Percentiles rank a stretch among this genome's conserved stretches.
These are phyloP conservation scores for Parotocinclus haroldoi DNA, from an alignment of 2,797 vertebrate species.

Conservation along the genomic window DNA sequence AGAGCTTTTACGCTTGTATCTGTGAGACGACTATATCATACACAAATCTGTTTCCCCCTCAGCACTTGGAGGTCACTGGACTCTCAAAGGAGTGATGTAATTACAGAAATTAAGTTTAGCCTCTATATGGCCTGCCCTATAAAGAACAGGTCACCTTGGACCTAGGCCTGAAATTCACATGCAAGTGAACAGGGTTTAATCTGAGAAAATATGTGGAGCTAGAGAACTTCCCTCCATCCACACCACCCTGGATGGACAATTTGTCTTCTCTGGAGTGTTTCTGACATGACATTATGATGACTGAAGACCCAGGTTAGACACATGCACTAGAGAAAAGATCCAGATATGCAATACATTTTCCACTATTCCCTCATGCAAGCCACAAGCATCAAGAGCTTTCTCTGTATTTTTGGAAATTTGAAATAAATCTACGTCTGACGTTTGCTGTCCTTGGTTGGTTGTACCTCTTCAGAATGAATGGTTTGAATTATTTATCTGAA, in stretches of 20 bases:
- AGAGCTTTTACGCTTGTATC: neutral
- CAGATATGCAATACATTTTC: conserved; percentile 42
- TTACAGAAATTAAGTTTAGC: conserved; percentile 49
- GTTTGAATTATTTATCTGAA: conserved; percentile 34
- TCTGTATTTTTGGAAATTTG: conserved; percentile 24
- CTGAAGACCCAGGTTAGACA: conserved; percentile 19
- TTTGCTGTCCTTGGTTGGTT: conserved; percentile 14
- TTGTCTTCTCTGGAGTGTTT: conserved; percentile 9
- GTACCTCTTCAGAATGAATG: conserved; percentile 13
- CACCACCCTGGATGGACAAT: neutral
- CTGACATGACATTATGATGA: conserved; percentile 31
- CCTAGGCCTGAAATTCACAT: conserved; percentile 15
- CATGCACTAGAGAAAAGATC: conserved; percentile 6
- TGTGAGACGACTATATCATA: conserved; percentile 30
- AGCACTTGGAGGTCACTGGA: conserved; percentile 18
- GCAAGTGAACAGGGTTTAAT: conserved; percentile 13
- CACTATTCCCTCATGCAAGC: conserved; percentile 20
- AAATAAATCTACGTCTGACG: conserved; percentile 27
- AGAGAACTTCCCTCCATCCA: conserved; percentile 15
- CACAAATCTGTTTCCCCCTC: conserved; percentile 24
- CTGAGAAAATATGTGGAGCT: conserved; percentile 7
- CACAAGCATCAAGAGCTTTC: conserved; percentile 6
- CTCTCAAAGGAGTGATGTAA: conserved; percentile 29
- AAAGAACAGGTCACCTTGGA: conserved; percentile 44
- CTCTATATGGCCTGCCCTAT: conserved; percentile 33